Evolutionary conservation across 2,113 vertebrate species (phyloP).

Genomic region (Crotalus helleri): DNA sequence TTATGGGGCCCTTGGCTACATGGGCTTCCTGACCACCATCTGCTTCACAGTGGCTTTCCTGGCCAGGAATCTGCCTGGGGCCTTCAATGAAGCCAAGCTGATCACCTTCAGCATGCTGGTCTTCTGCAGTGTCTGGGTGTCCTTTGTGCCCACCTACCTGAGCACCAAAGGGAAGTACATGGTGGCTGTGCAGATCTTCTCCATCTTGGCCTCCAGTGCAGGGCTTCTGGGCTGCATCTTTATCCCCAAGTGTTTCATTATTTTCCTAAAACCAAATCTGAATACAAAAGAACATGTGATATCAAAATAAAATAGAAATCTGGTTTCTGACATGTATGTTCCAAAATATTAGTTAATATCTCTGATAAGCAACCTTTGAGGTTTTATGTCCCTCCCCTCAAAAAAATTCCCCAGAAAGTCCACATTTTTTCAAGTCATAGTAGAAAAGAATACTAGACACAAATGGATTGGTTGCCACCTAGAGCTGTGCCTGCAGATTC

Average conservation of each 20-base stretch:
- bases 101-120: background rate
- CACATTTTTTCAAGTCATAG: too few relatives aligned
- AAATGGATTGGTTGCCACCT: too few relatives aligned
- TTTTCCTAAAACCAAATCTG: background rate
- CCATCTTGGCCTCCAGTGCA: background rate
- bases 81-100: background rate
- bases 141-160: background rate
- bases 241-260: background rate
- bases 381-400: background rate
- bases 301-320: background rate
- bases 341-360: background rate
- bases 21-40: background rate
- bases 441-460: too few relatives aligned
- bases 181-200: background rate
- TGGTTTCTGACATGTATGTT: background rate
- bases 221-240: background rate
- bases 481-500: too few relatives aligned
- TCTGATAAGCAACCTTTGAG: background rate
- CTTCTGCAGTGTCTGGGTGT: background rate
- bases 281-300: background rate
- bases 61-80: background rate
- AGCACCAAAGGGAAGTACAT: background rate
- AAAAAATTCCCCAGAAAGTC: too few relatives aligned
- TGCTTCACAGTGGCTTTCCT: background rate
- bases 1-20: background rate